phyloP scores from a whole-genome alignment of 1,140 invertebrate genomes.

The Brachionus manjavacas region DNA sequence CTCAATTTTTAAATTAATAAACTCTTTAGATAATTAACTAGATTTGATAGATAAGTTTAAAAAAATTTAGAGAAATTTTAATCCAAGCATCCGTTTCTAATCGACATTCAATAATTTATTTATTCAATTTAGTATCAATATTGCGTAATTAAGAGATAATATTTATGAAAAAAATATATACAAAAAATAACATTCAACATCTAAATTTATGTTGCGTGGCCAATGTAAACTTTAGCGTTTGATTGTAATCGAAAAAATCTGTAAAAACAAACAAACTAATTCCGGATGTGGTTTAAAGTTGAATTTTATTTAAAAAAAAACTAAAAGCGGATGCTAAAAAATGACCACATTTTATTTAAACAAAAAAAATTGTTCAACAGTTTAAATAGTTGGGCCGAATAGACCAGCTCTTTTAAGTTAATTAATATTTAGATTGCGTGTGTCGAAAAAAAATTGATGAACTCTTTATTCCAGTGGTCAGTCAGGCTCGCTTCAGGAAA shows the following conservation, averaged over 20 bases:
- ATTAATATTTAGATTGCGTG: slow-evolving; percentile 37
- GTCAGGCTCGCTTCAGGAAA: slow-evolving; percentile 40
- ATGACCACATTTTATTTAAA: not conserved
- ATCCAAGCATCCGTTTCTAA: not conserved
- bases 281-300: not conserved
- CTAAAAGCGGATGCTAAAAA: not conserved
- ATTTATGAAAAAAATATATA: not conserved
- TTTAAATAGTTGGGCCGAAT: not conserved
- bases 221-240: slow-evolving; percentile 21
- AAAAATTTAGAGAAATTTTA: no score
- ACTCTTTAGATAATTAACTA: no score
- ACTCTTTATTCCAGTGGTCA: not conserved
- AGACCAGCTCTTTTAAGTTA: not conserved
- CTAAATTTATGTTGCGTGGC: not conserved
- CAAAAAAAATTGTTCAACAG: not conserved
- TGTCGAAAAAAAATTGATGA: not conserved
- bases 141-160: not conserved
- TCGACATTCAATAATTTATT: not conserved
- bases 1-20: no score
- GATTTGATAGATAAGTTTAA: no score
- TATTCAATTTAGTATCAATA: not conserved
- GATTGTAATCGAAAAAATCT: not conserved
- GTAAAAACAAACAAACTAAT: slow-evolving; percentile 21
- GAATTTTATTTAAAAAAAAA: not conserved
- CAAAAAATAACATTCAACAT: not conserved